These are phyloP conservation scores for Pachliopta kotzebuea DNA, from an alignment of 2,888 invertebrate species.

Conservation along the genomic window DNA sequence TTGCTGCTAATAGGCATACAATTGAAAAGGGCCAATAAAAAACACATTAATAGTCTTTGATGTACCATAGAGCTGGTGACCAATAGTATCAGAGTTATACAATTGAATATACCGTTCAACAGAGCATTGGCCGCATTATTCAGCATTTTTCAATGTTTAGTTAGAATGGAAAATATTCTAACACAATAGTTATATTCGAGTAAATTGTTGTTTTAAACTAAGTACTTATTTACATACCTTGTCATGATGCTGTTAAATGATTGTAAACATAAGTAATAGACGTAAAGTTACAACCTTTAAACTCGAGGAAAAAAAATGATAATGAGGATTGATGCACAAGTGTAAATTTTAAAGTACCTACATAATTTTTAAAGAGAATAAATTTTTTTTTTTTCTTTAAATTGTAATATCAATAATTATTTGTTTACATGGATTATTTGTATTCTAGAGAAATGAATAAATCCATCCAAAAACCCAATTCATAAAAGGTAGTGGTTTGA, in stretches of 20 bases:
- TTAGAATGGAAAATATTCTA: too few species aligned
- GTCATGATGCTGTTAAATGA: background rate
- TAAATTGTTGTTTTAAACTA: too few species aligned
- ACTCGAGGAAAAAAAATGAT: constrained; percentile 9
- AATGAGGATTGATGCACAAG: constrained; percentile 4
- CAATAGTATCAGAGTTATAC: background rate
- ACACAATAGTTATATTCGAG: too few species aligned
- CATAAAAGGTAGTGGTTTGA: background rate
- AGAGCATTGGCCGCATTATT: constrained; percentile 20
- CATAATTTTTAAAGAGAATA: background rate
- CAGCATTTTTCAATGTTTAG: background rate
- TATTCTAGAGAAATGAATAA: background rate
- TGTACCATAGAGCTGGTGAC: constrained; percentile 47
- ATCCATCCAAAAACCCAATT: background rate
- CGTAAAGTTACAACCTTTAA: constrained; percentile 13
- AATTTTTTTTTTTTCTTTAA: background rate
- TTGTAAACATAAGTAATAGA: background rate
- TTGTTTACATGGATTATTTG: background rate
- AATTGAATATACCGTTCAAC: constrained; percentile 25
- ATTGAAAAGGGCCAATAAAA: constrained; percentile 63
- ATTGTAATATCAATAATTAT: too few species aligned
- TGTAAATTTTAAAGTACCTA: background rate
- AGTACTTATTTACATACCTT: background rate
- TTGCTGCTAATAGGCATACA: constrained; percentile 42
- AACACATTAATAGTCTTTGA: constrained; percentile 53